Percentiles rank a stretch among this genome's conserved stretches.
Evolutionary conservation across 2,888 invertebrate genomes (phyloP).

Genomic region (Noctua janthe): DNA sequence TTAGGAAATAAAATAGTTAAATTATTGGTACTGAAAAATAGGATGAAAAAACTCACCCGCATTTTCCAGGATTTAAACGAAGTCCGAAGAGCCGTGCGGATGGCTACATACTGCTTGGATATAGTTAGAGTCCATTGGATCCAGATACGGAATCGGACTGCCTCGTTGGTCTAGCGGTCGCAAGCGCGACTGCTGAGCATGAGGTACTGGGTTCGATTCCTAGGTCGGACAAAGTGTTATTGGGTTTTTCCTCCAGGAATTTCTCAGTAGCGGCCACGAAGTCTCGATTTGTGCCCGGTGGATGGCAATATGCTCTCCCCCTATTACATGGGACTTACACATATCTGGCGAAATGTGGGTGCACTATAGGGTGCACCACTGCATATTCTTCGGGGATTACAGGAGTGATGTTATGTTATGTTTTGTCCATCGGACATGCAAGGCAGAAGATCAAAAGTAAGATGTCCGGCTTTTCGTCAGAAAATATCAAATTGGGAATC

Average conservation of each 20-base stretch:
- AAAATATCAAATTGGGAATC: not conserved
- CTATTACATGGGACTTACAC: not conserved
- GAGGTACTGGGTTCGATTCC: not conserved
- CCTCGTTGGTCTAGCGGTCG: not conserved
- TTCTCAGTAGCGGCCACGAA: not conserved
- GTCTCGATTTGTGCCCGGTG: too few species aligned
- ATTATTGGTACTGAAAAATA: not conserved
- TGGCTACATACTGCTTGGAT: not conserved
- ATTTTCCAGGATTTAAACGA: not conserved
- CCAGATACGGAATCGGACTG: not conserved
- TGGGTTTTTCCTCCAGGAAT: not conserved
- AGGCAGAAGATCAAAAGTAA: not conserved
- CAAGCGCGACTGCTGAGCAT: not conserved
- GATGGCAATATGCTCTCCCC: too few species aligned
- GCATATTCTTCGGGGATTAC: not conserved
- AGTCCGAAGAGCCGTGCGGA: not conserved
- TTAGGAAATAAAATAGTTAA: not conserved
- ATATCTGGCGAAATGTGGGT: not conserved
- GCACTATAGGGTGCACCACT: too few species aligned
- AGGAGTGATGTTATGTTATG: not conserved
- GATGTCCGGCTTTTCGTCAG: not conserved
- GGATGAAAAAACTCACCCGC: not conserved
- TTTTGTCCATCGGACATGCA: not conserved
- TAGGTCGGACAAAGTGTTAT: not conserved
- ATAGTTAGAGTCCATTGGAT: not conserved